Evolutionary conservation across 2,888 invertebrate genomes (phyloP).

Genomic region (Lasioglossum morio): DNA sequence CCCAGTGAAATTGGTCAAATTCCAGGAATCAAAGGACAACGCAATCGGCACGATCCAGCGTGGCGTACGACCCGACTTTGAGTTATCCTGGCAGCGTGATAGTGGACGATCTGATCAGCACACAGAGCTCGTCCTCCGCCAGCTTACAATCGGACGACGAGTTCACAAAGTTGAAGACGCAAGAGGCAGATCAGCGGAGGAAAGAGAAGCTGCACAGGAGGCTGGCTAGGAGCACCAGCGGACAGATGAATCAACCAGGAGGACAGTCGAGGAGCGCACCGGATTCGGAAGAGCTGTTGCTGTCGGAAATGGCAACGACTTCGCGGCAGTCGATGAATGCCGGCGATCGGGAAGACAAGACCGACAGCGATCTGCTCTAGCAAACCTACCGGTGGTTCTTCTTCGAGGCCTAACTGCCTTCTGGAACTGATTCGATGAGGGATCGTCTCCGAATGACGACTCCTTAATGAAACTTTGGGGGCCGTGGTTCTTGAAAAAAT

Average conservation of each 20-base stretch:
- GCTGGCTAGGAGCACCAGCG: slow-evolving; percentile 87
- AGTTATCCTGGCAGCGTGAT: slow-evolving; percentile 65
- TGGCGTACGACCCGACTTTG: slow-evolving; percentile 67
- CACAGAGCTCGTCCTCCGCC: slow-evolving; percentile 68
- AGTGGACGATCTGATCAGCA: slow-evolving; percentile 71
- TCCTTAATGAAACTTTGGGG: not conserved
- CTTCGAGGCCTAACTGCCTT: slow-evolving; percentile 34
- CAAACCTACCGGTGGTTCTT: slow-evolving; percentile 31
- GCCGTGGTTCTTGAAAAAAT: not conserved
- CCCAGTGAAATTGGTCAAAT: not conserved
- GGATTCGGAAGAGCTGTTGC: slow-evolving; percentile 74
- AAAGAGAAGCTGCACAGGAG: slow-evolving; percentile 87
- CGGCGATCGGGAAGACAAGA: slow-evolving; percentile 21
- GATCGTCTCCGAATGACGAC: not conserved
- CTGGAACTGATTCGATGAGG: not conserved
- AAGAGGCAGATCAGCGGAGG: slow-evolving; percentile 89
- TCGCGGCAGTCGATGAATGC: slow-evolving; percentile 70
- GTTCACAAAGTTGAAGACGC: slow-evolving; percentile 89
- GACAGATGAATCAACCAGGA: slow-evolving; percentile 64
- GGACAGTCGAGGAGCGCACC: slow-evolving; percentile 47
- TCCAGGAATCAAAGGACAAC: slow-evolving; percentile 68
- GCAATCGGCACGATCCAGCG: slow-evolving; percentile 74
- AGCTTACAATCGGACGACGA: slow-evolving; percentile 86
- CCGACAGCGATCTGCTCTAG: slow-evolving; percentile 53
- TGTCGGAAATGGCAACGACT: slow-evolving; percentile 75